These are phyloP conservation scores for Pogoniulus pusillus DNA, from an alignment of 2,797 vertebrate genomes.

Conservation along the genomic window DNA sequence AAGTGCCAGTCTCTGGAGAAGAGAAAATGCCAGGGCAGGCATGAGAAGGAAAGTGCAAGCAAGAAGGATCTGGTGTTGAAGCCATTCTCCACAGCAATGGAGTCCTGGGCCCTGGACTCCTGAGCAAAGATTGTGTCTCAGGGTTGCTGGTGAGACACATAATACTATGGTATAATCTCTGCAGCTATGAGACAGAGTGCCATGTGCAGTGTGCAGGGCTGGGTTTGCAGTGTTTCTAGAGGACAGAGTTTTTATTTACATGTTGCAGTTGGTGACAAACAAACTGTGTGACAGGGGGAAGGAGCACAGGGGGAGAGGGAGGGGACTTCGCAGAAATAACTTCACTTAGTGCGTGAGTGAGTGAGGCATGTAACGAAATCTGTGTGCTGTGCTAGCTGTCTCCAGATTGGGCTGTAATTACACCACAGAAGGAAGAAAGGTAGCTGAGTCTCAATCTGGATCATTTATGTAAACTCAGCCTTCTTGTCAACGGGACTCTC, in stretches of 20 bases:
- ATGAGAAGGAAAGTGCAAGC: not conserved
- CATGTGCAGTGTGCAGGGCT: not conserved
- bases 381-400: slow-evolving; percentile 86
- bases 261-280: slow-evolving; percentile 57
- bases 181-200: not conserved
- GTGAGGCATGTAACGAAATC: slow-evolving; percentile 83
- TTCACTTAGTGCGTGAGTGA: slow-evolving; percentile 76
- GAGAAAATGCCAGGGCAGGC: not conserved
- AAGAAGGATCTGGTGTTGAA: not conserved
- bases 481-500: slow-evolving; percentile 83
- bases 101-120: not conserved
- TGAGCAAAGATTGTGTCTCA: not conserved
- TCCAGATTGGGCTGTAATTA: slow-evolving; percentile 90
- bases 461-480: slow-evolving; percentile 87
- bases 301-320: not conserved
- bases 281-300: slow-evolving; percentile 22
- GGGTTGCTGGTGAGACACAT: not conserved
- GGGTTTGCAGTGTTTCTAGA: not conserved
- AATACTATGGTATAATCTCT: not conserved
- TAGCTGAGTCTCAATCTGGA: slow-evolving; percentile 79
- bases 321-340: slow-evolving; percentile 78
- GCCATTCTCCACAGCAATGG: not conserved
- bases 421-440: slow-evolving; percentile 85
- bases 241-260: slow-evolving; percentile 17
- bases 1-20: not conserved